phyloP scores from a whole-genome alignment of 2,888 invertebrate genomes.

The Plusia festucae region DNA sequence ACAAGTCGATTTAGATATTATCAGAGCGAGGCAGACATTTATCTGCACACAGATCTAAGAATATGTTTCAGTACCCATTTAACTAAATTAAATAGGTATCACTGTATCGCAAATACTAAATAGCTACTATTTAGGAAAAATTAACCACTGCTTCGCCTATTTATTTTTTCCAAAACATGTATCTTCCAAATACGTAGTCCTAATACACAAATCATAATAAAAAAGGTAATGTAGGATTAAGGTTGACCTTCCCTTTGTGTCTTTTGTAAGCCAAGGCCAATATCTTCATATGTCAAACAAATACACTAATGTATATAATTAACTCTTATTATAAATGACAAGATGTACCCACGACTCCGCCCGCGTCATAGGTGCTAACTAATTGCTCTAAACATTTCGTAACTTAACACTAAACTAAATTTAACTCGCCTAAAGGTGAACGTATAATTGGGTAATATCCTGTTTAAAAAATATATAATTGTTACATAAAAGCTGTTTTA shows the following conservation, averaged over 20 bases:
- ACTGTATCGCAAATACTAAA: too few species aligned
- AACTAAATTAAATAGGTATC: too few species aligned
- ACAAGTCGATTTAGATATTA: too few species aligned
- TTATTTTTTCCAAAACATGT: too few species aligned
- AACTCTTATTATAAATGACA: slow-evolving; percentile 5
- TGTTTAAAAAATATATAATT: background rate
- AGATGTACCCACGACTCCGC: background rate
- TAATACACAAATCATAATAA: background rate
- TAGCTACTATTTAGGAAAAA: too few species aligned
- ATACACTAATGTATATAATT: slow-evolving; percentile 4
- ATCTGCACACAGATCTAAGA: too few species aligned
- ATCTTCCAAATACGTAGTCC: background rate
- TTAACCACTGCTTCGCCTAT: too few species aligned
- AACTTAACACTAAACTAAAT: background rate
- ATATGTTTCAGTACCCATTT: too few species aligned
- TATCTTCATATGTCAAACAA: background rate
- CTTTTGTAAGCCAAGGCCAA: background rate
- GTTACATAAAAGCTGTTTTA: background rate
- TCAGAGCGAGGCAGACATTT: too few species aligned
- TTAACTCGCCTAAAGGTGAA: background rate
- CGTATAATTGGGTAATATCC: background rate
- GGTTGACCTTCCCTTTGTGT: background rate
- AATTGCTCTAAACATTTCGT: slow-evolving; percentile 1
- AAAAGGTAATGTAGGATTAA: background rate
- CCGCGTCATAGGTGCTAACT: background rate